Conservation (phyloP, 2,113 vertebrate species). For the Dasyurus viverrinus region DNA sequence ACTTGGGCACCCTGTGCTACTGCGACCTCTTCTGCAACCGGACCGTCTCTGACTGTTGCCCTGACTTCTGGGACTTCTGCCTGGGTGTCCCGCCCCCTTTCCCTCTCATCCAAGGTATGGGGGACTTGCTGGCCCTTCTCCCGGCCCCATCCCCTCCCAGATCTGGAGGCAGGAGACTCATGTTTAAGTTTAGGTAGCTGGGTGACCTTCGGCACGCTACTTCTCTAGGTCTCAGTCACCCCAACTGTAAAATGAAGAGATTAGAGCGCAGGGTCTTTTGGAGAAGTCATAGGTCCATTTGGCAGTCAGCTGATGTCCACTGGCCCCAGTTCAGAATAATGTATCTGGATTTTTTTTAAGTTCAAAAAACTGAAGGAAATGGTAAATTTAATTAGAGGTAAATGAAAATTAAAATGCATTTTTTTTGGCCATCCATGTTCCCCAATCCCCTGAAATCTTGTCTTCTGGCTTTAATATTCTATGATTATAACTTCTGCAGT, state of each 20-base stretch:
- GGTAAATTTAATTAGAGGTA: not conserved
- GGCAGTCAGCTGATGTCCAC: not conserved
- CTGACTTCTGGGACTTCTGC: conserved; percentile 97
- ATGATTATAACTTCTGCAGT: not conserved
- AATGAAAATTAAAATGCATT: too few relatives aligned
- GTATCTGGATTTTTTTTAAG: not conserved
- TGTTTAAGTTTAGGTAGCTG: not conserved
- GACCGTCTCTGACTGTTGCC: conserved; percentile 97
- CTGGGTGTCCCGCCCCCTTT: conserved; percentile 89
- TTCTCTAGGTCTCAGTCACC: not conserved
- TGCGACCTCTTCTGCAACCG: conserved; percentile 99
- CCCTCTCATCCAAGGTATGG: conserved; percentile 76
- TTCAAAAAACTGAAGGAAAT: not conserved
- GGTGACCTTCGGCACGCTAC: not conserved
- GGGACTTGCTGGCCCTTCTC: not conserved
- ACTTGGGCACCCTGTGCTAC: conserved; percentile 96
- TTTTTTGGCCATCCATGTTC: not conserved
- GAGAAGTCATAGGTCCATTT: not conserved
- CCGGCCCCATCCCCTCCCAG: not conserved
- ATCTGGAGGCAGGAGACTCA: not conserved
- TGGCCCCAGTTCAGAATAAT: not conserved
- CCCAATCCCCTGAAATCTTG: not conserved
- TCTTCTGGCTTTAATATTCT: not conserved
- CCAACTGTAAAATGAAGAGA: not conserved
- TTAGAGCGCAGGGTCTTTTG: not conserved